Conservation (phyloP, 2,888 invertebrate genomes). For the Dexiosoma caninum region DNA sequence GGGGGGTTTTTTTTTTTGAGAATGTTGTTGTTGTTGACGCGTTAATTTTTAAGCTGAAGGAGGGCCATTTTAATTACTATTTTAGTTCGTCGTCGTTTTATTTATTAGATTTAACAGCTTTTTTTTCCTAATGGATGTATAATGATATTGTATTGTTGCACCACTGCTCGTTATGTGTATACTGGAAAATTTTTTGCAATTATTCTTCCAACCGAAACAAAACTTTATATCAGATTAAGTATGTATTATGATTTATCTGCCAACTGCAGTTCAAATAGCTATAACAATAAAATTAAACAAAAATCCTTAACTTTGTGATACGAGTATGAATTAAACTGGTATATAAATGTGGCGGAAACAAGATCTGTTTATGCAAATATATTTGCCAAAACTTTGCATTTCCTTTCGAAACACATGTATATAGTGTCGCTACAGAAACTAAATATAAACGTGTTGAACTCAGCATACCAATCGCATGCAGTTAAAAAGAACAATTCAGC, state of each 20-base stretch:
- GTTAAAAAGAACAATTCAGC: slow-evolving; percentile 13
- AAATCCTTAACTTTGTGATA: neutral
- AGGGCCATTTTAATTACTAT: too few relatives aligned
- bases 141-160: too few relatives aligned
- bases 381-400: neutral
- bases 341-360: neutral
- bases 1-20: too few relatives aligned
- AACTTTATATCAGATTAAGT: slow-evolving; percentile 47
- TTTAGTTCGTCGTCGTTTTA: too few relatives aligned
- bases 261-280: neutral
- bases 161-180: too few relatives aligned
- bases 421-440: neutral
- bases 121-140: too few relatives aligned
- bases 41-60: too few relatives aligned
- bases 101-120: too few relatives aligned
- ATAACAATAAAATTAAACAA: slow-evolving; percentile 19
- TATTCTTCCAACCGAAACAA: neutral
- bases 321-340: neutral
- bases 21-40: too few relatives aligned
- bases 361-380: slow-evolving; percentile 10
- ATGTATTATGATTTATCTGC: slow-evolving; percentile 21
- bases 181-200: neutral
- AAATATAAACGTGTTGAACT: slow-evolving; percentile 8
- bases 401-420: neutral
- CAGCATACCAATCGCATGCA: neutral